Percentiles rank a stretch among this genome's conserved stretches.
Conservation (phyloP, 2,797 vertebrate species). For the Triplophysa bombifrons region DNA sequence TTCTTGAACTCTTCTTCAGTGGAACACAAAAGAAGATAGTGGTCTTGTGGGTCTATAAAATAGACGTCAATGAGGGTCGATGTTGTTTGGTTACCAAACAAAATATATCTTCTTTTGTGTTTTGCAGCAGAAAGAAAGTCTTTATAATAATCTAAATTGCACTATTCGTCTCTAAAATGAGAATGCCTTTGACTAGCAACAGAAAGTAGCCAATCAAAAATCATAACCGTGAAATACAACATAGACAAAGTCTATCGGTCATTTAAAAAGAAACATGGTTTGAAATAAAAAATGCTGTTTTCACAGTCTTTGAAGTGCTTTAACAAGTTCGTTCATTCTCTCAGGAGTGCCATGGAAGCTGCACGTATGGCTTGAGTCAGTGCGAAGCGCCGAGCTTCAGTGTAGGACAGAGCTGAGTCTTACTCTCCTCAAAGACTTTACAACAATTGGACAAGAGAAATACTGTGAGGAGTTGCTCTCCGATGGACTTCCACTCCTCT, state of each 20-base stretch:
- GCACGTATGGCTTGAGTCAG: constrained; percentile 89
- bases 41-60: too few relatives aligned
- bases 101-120: too few relatives aligned
- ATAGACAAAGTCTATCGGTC: neutral
- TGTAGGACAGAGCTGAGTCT: constrained; percentile 80
- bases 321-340: neutral
- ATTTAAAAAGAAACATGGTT: too few relatives aligned
- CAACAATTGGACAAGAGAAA: constrained; percentile 84
- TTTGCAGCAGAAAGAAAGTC: too few relatives aligned
- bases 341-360: constrained; percentile 92
- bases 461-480: constrained; percentile 84
- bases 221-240: neutral
- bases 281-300: too few relatives aligned
- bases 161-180: too few relatives aligned
- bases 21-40: too few relatives aligned
- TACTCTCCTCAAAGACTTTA: constrained; percentile 85
- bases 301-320: neutral
- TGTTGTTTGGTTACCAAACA: too few relatives aligned
- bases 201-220: neutral
- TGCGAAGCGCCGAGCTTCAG: constrained; percentile 82
- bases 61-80: too few relatives aligned
- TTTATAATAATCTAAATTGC: too few relatives aligned
- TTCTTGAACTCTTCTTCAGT: too few relatives aligned
- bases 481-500: constrained; percentile 85
- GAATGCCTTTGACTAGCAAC: too few relatives aligned